Evolutionary conservation across 2,888 invertebrate genomes (phyloP).

Genomic region (Drosophila monieri): DNA sequence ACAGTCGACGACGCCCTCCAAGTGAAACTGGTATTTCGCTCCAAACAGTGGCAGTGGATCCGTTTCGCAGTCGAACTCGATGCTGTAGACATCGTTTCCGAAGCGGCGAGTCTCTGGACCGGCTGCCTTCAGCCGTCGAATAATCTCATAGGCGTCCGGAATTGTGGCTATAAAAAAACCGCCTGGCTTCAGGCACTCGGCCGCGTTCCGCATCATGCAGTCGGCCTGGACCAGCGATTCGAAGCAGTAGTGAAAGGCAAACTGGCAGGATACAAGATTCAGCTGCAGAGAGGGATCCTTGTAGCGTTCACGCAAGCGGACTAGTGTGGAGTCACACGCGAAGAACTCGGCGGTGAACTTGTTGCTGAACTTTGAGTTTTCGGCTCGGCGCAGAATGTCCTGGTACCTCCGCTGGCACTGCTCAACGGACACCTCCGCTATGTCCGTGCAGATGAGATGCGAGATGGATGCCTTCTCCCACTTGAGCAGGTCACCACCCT

Average conservation of each 20-base stretch:
- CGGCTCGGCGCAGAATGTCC: slow-evolving; percentile 85
- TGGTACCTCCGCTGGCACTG: slow-evolving; percentile 94
- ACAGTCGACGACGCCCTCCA: slow-evolving; percentile 98
- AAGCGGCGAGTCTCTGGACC: slow-evolving; percentile 85
- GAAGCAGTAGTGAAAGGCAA: slow-evolving; percentile 98
- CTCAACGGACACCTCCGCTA: slow-evolving; percentile 95
- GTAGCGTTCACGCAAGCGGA: slow-evolving; percentile 90
- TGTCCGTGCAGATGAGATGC: slow-evolving; percentile 95
- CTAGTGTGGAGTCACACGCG: slow-evolving; percentile 95
- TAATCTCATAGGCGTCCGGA: slow-evolving; percentile 96
- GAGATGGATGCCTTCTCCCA: slow-evolving; percentile 94
- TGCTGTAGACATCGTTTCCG: slow-evolving; percentile 91
- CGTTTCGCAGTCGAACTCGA: slow-evolving; percentile 89
- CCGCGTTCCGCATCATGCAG: slow-evolving; percentile 95
- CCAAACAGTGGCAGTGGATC: slow-evolving; percentile 94
- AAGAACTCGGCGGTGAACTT: slow-evolving; percentile 95
- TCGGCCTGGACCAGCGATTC: slow-evolving; percentile 94
- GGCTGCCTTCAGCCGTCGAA: slow-evolving; percentile 88
- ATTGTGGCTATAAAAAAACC: slow-evolving; percentile 99
- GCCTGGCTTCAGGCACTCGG: slow-evolving; percentile 94
- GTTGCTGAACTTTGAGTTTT: slow-evolving; percentile 81
- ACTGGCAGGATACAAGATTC: slow-evolving; percentile 98
- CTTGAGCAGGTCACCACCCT: slow-evolving; percentile 99
- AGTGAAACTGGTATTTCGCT: slow-evolving; percentile 96
- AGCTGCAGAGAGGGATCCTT: slow-evolving; percentile 91